Conservation (phyloP, 2,888 invertebrate genomes). For the Caenorhabditis afra region DNA sequence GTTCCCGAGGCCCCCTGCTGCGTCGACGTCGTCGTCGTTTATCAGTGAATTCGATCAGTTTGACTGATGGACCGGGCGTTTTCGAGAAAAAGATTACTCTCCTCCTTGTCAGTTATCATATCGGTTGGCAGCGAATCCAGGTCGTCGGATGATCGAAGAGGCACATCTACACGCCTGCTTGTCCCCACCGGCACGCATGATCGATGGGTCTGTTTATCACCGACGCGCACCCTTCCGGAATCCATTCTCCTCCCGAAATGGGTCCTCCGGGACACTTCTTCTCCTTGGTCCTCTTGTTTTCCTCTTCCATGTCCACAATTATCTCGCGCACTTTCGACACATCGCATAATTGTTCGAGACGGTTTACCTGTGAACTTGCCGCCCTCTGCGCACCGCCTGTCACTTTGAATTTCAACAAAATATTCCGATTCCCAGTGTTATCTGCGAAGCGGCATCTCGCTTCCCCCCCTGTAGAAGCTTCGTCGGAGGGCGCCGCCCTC, state of each 20-base stretch:
- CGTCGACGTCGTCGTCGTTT: slow-evolving; percentile 11
- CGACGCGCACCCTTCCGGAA: slow-evolving; percentile 10
- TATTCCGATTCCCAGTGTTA: slow-evolving; percentile 3
- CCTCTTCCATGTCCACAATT: slow-evolving; percentile 4
- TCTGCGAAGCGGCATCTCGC: slow-evolving; percentile 30
- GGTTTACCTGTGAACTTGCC: slow-evolving; percentile 23
- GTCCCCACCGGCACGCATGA: slow-evolving; percentile 28
- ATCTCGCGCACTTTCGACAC: slow-evolving; percentile 23
- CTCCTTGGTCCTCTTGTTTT: background rate
- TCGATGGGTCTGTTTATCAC: slow-evolving; percentile 36
- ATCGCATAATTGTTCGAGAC: slow-evolving; percentile 25
- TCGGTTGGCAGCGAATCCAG: slow-evolving; percentile 5
- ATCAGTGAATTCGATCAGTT: slow-evolving; percentile 48
- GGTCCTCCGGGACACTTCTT: slow-evolving; percentile 10
- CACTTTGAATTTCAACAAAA: slow-evolving; percentile 20
- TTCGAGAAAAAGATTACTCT: slow-evolving; percentile 1
- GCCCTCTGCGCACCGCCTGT: slow-evolving; percentile 6
- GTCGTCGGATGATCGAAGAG: slow-evolving; percentile 4
- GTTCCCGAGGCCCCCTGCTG: slow-evolving; percentile 14
- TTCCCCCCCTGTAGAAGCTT: background rate
- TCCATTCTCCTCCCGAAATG: slow-evolving; percentile 3
- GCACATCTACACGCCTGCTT: slow-evolving; percentile 17
- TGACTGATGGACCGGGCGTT: slow-evolving; percentile 16
- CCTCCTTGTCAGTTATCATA: slow-evolving; percentile 13
- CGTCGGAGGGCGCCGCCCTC: background rate